Conservation (phyloP, 2,113 vertebrate genomes). For the Etheostoma spectabile region DNA sequence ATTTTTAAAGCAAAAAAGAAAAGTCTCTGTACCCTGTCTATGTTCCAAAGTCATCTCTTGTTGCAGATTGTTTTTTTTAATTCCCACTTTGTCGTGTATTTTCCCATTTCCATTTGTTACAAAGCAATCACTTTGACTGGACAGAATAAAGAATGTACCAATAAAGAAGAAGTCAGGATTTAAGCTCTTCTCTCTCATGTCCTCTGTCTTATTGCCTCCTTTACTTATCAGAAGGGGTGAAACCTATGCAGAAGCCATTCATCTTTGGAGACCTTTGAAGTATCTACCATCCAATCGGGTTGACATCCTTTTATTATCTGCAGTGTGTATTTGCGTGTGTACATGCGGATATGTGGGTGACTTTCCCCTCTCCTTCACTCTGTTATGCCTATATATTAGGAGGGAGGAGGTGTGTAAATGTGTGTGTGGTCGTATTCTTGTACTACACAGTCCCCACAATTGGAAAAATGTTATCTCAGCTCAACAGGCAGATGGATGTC, state of each 20-base stretch:
- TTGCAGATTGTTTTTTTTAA: slow-evolving; percentile 47
- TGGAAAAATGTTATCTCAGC: slow-evolving; percentile 34
- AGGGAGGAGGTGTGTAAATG: neutral
- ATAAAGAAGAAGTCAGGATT: slow-evolving; percentile 15
- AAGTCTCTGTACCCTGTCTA: slow-evolving; percentile 9
- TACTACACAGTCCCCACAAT: slow-evolving; percentile 13
- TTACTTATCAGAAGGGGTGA: slow-evolving; percentile 47
- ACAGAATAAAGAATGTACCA: slow-evolving; percentile 40
- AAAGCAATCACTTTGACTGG: slow-evolving; percentile 44
- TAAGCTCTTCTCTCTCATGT: neutral
- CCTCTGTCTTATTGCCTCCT: slow-evolving; percentile 25
- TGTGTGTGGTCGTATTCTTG: slow-evolving; percentile 9
- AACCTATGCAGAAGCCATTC: slow-evolving; percentile 44
- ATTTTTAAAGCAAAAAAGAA: slow-evolving; percentile 41
- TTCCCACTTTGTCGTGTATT: slow-evolving; percentile 43
- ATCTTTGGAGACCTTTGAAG: slow-evolving; percentile 58
- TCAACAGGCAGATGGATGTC: slow-evolving; percentile 43
- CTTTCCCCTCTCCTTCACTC: slow-evolving; percentile 61
- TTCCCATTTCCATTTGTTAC: slow-evolving; percentile 29
- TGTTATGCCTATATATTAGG: slow-evolving; percentile 10
- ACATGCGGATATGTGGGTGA: slow-evolving; percentile 32
- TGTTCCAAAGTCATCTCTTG: slow-evolving; percentile 41
- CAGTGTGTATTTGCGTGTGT: slow-evolving; percentile 35
- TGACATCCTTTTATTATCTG: slow-evolving; percentile 53
- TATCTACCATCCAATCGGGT: slow-evolving; percentile 50